Conservation (phyloP, 2,888 invertebrate species). For the Macropis europaea region DNA sequence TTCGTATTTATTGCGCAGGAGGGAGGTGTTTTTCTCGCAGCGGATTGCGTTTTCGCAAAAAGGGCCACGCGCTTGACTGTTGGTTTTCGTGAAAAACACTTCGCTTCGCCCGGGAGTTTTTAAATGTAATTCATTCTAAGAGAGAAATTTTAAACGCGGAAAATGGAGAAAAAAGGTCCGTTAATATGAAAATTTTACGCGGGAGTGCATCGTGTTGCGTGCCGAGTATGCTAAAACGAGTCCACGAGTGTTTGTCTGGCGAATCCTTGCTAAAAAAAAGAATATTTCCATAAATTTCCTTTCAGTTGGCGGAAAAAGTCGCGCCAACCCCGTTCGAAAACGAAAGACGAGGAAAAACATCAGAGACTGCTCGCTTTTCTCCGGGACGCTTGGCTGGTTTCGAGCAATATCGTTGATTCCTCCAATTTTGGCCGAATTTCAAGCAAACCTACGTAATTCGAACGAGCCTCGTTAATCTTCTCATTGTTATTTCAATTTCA, state of each 20-base stretch:
- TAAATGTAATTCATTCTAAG: background rate
- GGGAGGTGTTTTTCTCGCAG: background rate
- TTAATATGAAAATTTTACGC: constrained; percentile 20
- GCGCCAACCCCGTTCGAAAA: background rate
- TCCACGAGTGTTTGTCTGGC: background rate
- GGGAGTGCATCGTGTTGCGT: background rate
- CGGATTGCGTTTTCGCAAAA: too few relatives aligned
- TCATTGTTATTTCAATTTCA: background rate
- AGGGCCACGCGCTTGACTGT: too few relatives aligned
- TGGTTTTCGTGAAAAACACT: too few relatives aligned
- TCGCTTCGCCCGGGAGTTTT: background rate
- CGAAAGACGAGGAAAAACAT: too few relatives aligned
- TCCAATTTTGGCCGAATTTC: constrained; percentile 15
- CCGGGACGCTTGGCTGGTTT: background rate
- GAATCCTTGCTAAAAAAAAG: too few relatives aligned
- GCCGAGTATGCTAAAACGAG: background rate
- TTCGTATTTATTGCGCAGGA: constrained; percentile 3
- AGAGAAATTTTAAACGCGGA: background rate
- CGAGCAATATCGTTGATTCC: background rate
- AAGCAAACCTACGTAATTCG: background rate
- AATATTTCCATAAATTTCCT: background rate
- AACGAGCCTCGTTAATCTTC: background rate
- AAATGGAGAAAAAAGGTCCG: background rate
- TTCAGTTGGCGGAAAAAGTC: background rate
- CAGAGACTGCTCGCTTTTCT: background rate